phyloP scores from a whole-genome alignment of 1,140 invertebrate species.

The Anagrus nilaparvatae region DNA sequence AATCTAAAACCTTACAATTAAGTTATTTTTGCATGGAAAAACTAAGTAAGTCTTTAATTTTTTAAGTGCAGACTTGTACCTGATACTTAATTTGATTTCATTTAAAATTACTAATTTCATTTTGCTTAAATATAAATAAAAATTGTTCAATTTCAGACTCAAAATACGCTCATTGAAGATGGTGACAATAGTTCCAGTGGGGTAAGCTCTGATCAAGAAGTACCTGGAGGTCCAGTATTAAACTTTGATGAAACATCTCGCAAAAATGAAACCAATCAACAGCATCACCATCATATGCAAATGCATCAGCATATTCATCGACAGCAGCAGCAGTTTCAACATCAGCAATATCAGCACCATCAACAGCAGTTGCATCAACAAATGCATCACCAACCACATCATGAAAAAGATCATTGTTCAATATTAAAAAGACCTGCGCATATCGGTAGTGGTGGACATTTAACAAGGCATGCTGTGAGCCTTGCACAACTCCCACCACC shows the following conservation, averaged over 20 bases:
- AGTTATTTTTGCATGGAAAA: no score
- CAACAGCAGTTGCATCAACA: not conserved
- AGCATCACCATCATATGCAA: slow-evolving; percentile 17
- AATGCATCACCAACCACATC: not conserved
- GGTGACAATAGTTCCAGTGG: slow-evolving; percentile 80
- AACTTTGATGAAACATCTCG: slow-evolving; percentile 36
- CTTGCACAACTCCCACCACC: slow-evolving; percentile 72
- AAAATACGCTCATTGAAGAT: slow-evolving; percentile 52
- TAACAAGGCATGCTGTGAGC: slow-evolving; percentile 61
- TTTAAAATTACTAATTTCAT: no score
- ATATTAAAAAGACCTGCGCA: slow-evolving; percentile 27
- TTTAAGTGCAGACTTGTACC: no score
- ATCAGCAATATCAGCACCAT: not conserved
- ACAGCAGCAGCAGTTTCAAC: not conserved
- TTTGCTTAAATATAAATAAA: no score
- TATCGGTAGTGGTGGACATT: slow-evolving; percentile 39
- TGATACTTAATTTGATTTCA: no score
- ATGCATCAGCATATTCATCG: not conserved
- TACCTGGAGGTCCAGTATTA: slow-evolving; percentile 39
- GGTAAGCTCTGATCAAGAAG: slow-evolving; percentile 76
- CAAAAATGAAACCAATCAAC: slow-evolving; percentile 32
- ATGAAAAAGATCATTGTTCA: no score
- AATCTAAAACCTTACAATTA: no score
- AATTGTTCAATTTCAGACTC: slow-evolving; percentile 31
- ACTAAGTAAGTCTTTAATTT: no score